Base-by-base conservation (phyloP, 2,888 invertebrate genomes). In the Pristionchus japonicus region DNA sequence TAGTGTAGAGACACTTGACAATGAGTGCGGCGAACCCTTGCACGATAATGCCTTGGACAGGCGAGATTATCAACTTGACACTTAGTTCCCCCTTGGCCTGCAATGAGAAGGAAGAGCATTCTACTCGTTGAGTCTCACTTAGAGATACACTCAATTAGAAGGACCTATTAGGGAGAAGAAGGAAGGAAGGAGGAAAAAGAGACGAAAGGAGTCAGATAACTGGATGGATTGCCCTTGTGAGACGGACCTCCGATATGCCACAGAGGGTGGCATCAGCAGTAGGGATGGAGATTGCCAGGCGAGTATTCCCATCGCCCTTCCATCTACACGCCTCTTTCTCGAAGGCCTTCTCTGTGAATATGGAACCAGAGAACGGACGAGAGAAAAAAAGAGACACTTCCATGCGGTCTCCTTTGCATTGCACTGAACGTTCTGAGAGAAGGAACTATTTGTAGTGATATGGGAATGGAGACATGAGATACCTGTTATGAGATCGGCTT, bases 11-110 rank as follows among this genome's bases (percentile, higher is more conserved):
- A 88, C 93, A 93, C 88, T 91, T 89, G 34, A 91, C 91, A 88
- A 90, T 90, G 67, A 93, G 89, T 15, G 91, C 91, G 11, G 84
- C 84, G 90, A 93, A 92, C 74, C 93, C 93, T 67, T 93, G 92
- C 52, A 93, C 92, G 80, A 93, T 90, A n/a, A 93, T 88, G 17
- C 92, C 92, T 61, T 91, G 90, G n/a, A 92, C 91, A 15, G 93
- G 93, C 70, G 90, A 91, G 1, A 93, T 89, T n/a, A 92, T 90
- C 64, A 93, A 86, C 64, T 91, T 92, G 57, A 92, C 91, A 86
- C 89, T 90, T 88, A 91, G 90, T 86, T 90, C 89, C n/a, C 91
- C 92, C 4, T 31, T 57, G 27, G 27, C 43, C 88, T 88, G 80
- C 13, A 80, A 86, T 31, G 49, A 49, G 37, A 86, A 31, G 4